Conservation (phyloP, 2,797 vertebrate species). For the Otus scops region DNA sequence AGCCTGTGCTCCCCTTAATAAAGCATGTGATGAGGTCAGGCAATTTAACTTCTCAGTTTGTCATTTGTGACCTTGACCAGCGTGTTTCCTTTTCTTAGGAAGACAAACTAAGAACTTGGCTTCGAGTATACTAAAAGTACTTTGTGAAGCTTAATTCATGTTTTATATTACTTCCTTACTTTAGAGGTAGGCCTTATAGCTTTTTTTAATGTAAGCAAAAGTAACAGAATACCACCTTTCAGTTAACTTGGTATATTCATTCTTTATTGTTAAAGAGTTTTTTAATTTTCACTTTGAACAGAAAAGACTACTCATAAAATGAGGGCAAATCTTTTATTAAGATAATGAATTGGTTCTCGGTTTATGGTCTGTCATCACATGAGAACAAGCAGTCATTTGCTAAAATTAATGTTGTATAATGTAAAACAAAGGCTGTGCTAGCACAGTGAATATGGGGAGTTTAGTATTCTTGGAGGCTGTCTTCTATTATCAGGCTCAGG, state of each 20-base stretch:
- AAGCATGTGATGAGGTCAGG: neutral
- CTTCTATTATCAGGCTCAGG: neutral
- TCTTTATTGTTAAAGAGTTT: neutral
- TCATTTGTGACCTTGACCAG: slow-evolving; percentile 32
- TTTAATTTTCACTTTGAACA: neutral
- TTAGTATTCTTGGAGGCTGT: neutral
- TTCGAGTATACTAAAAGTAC: neutral
- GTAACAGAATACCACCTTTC: neutral
- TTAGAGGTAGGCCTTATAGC: neutral
- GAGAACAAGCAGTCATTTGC: neutral
- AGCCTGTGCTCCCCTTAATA: neutral
- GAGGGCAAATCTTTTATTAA: neutral
- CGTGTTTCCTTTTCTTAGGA: neutral
- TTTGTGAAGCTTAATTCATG: neutral
- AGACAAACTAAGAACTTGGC: neutral
- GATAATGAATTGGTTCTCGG: neutral
- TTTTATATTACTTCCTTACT: neutral
- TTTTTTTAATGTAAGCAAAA: neutral
- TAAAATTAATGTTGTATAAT: neutral
- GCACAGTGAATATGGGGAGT: neutral
- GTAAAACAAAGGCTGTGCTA: neutral
- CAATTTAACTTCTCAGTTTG: neutral
- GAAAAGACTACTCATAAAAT: neutral
- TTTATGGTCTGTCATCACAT: neutral
- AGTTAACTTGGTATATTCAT: neutral